Evolutionary conservation across 2,797 vertebrate genomes (phyloP), one percentile per base, ranked within the genome.

Genomic region (Geotrypetes seraphini): DNA sequence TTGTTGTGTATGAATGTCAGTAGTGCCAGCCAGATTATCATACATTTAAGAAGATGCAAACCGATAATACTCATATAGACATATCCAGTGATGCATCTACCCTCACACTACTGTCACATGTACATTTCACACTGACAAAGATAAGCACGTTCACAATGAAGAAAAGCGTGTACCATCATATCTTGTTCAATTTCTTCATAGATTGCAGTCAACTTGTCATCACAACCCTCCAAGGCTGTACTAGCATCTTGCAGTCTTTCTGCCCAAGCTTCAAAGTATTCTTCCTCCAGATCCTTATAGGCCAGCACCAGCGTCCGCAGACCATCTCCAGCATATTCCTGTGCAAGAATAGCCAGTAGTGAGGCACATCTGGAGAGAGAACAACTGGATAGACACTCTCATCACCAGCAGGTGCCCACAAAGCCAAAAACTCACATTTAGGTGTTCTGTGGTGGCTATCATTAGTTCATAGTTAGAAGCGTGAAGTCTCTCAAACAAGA

Each of bases 111-210:
- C n/a, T n/a, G n/a, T n/a, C n/a, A n/a, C n/a, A n/a, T n/a, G n/a
- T 12, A 4, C 7, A 13, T 1, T 1, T 4, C 24, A n/a, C n/a
- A n/a, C n/a, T n/a, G n/a, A n/a, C n/a, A n/a, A n/a, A n/a, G n/a
- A 7, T 8, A 21, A 28, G 2, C 2, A 1, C 12, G 16, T n/a
- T 1, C 2, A 0, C 8, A 5, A 2, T 20, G 8, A 5, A 4
- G 1, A 3, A 5, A 3, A 16, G 12, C 37, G 30, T 41, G 0
- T 51, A 96, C 92, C 89, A 79, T 84, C 92, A 97, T 89, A 51
- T 93, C 76, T 3, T 82, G 88, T 47, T 97, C 92, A 6, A 96
- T 87, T 47, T 92, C 83, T 7, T 92, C 89, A 0, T 94, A 97
- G 6, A 84, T 42, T 3, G 66, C 83, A 6, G 89, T 86, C 57